Evolutionary conservation across 2,797 vertebrate genomes (phyloP), one percentile per base, ranked within the genome.

Genomic region (Eidolon dupreanum): DNA sequence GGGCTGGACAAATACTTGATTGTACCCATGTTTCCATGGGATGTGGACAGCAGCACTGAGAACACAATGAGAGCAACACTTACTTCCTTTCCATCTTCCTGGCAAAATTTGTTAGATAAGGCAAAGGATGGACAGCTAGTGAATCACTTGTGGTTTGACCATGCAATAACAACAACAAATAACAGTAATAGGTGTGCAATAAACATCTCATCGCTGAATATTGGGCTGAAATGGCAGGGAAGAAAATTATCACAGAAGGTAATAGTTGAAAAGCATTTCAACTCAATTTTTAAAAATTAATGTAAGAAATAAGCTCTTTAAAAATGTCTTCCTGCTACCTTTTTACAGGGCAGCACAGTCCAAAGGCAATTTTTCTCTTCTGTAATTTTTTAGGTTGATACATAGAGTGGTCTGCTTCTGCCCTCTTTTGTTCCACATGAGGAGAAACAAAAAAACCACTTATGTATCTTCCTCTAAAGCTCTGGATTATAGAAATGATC

Each of bases 1-100:
- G 98, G 97, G 98, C 98, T 98, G 98, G 98, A 98, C 98, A 98
- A 98, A 98, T 89, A 99, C 98, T 98, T 98, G 98, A 98, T 98
- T 98, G 98, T 98, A 98, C 98, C 98, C 98, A 97, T 95, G 90
- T 98, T 93, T 95, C 96, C 98, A 96, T 81, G 87, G 98, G 98
- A 95, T 97, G 95, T 93, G 93, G 98, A 98, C 98, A 99, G 98
- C 98, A 99, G 98, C 98, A 98, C 98, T 98, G 98, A 98, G 97
- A 96, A 98, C 97, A 97, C 97, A 97, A 98, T 95, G 97, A 98
- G 98, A 95, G 98, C 98, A 98, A 98, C 95, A 20, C 94, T 93
- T 98, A 53, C 68, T 94, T 98, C 97, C 94, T 98, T 97, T 98
- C 97, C 88, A 89, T 97, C 98, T 98, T 97, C 98, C 98, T 94